Percentiles rank a stretch among this genome's conserved stretches.
These are phyloP conservation scores for Hemibagrus wyckioides DNA, from an alignment of 2,113 vertebrate species.

Conservation along the genomic window DNA sequence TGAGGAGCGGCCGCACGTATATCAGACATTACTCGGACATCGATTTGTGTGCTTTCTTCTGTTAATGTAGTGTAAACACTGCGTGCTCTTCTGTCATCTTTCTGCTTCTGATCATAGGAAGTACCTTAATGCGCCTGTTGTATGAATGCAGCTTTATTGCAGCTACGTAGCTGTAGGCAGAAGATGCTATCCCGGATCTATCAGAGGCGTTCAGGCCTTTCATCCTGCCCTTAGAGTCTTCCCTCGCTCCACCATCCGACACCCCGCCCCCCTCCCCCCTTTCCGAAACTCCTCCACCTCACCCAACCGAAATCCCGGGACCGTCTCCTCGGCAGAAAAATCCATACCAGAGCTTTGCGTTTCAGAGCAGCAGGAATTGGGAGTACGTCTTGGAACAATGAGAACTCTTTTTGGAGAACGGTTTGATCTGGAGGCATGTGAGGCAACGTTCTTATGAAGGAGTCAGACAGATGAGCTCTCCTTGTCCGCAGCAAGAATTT, in stretches of 20 bases:
- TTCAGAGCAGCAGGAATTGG: constrained; percentile 27
- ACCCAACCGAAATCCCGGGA: neutral
- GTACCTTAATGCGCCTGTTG: neutral
- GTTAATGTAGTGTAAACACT: neutral
- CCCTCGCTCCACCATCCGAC: neutral
- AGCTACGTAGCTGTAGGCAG: constrained; percentile 1
- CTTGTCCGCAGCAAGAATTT: constrained; percentile 31
- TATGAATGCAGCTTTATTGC: constrained; percentile 4
- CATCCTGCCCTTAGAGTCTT: constrained; percentile 24
- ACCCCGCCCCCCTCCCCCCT: neutral
- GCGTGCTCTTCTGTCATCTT: neutral
- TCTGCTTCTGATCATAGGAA: neutral
- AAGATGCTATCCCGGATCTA: constrained; percentile 23
- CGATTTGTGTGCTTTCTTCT: neutral
- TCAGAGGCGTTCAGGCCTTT: constrained; percentile 38
- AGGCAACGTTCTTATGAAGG: constrained; percentile 27
- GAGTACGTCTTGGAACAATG: constrained; percentile 2
- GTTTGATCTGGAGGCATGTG: constrained; percentile 36
- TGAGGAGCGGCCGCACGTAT: neutral
- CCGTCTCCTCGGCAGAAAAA: constrained; percentile 26
- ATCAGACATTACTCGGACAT: neutral
- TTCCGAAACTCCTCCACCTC: neutral
- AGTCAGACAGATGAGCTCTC: constrained; percentile 20
- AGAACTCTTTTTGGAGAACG: constrained; percentile 26
- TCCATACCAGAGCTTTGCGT: constrained; percentile 34